These are phyloP conservation scores for Siniperca obscura DNA, from an alignment of 2,797 vertebrate species.

Conservation along the genomic window DNA sequence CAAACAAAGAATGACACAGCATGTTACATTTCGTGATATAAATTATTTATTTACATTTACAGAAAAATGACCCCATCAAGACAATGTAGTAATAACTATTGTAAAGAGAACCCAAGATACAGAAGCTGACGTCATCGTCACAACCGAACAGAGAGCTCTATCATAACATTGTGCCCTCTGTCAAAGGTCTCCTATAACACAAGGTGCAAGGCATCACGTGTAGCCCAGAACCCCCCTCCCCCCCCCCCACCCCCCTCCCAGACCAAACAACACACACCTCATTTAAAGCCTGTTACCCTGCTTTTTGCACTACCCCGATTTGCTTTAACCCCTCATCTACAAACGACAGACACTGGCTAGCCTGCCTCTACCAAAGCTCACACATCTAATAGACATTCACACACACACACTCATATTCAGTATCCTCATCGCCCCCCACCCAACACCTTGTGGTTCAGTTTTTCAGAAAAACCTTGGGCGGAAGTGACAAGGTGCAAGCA, in stretches of 20 bases:
- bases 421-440: conserved; percentile 36
- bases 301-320: conserved; percentile 75
- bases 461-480: conserved; percentile 51
- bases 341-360: conserved; percentile 94
- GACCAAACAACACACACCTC: conserved; percentile 57
- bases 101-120: conserved; percentile 98
- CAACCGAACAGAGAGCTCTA: conserved; percentile 98
- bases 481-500: conserved; percentile 64
- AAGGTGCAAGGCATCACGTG: conserved; percentile 99
- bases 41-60: conserved; percentile 99
- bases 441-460: conserved; percentile 64
- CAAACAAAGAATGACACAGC: conserved; percentile 48
- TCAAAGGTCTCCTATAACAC: conserved; percentile 99
- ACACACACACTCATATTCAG: conserved; percentile 65
- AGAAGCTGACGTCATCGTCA: conserved; percentile 83
- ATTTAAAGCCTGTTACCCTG: conserved; percentile 73
- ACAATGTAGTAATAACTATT: conserved; percentile 99
- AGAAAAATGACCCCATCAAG: conserved; percentile 99
- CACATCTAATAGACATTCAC: conserved; percentile 71
- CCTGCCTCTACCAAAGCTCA: conserved; percentile 88
- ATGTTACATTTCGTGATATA: conserved; percentile 94
- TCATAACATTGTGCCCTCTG: conserved; percentile 92
- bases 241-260: conserved; percentile 26
- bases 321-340: conserved; percentile 74
- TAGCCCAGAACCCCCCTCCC: conserved; percentile 83